A percentile compares a stretch with the other conserved stretches of the same genome.
These are phyloP conservation scores for Bombus pascuorum DNA, from an alignment of 1,140 invertebrate species.

Conservation along the genomic window DNA sequence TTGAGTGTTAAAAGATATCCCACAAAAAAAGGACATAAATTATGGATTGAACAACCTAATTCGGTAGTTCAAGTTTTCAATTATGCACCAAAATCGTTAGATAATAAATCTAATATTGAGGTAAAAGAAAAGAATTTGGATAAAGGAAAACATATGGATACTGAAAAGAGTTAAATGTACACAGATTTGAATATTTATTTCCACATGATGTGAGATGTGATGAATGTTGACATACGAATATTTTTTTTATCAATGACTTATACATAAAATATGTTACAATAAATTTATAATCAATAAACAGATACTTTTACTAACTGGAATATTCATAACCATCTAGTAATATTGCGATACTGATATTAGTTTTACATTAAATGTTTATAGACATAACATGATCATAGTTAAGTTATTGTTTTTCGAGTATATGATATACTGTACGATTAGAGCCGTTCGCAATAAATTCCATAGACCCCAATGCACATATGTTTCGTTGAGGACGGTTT, in stretches of 20 bases:
- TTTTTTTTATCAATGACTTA: conserved; percentile 79
- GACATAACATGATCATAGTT: conserved; percentile 74
- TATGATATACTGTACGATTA: conserved; percentile 72
- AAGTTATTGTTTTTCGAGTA: conserved; percentile 73
- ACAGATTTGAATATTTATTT: conserved; percentile 43
- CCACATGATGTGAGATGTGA: conserved; percentile 25
- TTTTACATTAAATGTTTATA: conserved; percentile 74
- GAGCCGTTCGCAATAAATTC: conserved; percentile 72
- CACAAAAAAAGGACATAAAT: conserved; percentile 71
- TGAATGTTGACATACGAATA: conserved; percentile 71
- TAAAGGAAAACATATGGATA: neutral
- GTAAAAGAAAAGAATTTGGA: neutral
- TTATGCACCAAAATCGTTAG: conserved; percentile 63
- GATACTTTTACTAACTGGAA: conserved; percentile 76
- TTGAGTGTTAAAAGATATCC: conserved; percentile 70
- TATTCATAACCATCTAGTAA: conserved; percentile 79
- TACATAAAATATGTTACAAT: conserved; percentile 82
- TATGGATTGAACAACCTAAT: conserved; percentile 75
- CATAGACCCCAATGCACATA: conserved; percentile 29
- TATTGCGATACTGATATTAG: conserved; percentile 75
- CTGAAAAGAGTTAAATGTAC: conserved; percentile 11
- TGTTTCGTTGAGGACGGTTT: conserved; percentile 63
- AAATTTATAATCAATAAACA: conserved; percentile 79
- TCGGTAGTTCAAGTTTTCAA: conserved; percentile 72
- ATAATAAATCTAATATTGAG: neutral